Evolutionary conservation across 1,140 invertebrate species (phyloP).

Genomic region (Notospermus geniculatus): DNA sequence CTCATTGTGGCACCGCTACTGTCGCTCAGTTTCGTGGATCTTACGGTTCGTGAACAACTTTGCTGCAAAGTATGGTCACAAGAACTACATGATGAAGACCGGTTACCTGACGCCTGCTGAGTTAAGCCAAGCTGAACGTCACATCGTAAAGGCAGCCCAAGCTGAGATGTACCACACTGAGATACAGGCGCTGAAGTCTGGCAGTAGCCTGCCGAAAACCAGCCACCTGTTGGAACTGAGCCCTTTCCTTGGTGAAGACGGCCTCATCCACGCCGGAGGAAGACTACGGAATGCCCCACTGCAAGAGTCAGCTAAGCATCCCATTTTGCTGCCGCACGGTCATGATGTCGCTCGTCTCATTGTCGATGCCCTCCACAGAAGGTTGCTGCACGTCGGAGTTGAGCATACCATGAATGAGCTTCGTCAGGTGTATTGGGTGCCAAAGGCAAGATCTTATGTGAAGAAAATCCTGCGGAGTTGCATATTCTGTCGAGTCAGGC

Average conservation of each 20-base stretch:
- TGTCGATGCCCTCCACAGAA: slow-evolving; percentile 13
- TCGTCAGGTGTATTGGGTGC: slow-evolving; percentile 10
- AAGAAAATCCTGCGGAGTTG: no score
- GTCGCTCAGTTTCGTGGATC: not conserved
- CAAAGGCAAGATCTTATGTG: not conserved
- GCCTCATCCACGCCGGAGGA: not conserved
- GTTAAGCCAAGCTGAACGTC: no score
- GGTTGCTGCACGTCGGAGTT: slow-evolving; percentile 22
- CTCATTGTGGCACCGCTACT: not conserved
- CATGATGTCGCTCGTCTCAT: slow-evolving; percentile 11
- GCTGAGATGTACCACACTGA: no score
- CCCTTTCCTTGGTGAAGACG: slow-evolving; percentile 4
- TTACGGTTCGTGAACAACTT: not conserved
- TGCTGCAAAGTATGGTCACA: no score
- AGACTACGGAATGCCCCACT: not conserved
- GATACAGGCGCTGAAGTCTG: no score
- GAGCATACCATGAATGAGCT: slow-evolving; percentile 20
- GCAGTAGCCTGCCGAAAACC: no score
- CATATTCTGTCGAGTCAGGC: no score
- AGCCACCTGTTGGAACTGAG: not conserved
- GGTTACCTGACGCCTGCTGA: no score
- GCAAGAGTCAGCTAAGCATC: slow-evolving; percentile 1
- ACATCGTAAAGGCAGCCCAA: no score
- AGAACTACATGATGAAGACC: no score
- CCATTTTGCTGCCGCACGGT: slow-evolving; percentile 3